phyloP scores from a whole-genome alignment of 1,140 invertebrate genomes.

The Tetramorium alpestre region DNA sequence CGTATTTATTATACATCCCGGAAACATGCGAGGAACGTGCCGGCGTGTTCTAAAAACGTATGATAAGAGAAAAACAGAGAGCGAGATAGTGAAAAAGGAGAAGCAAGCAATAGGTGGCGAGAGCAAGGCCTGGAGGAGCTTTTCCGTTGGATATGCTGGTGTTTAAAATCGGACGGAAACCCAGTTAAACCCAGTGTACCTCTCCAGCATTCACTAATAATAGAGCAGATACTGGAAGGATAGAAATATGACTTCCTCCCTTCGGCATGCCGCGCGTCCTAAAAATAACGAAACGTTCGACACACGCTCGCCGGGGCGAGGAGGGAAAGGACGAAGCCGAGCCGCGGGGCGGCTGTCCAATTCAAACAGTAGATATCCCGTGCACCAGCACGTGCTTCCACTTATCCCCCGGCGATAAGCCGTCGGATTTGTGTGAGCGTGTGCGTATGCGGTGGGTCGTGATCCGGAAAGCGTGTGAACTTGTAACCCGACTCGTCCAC shows the following conservation, averaged over 20 bases:
- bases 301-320: neutral
- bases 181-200: conserved; percentile 59
- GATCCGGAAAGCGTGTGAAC: conserved; percentile 57
- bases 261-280: conserved; percentile 63
- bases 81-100: neutral
- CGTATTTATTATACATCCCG: conserved; percentile 27
- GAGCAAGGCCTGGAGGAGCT: neutral
- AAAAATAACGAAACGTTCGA: conserved; percentile 72
- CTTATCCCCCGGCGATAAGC: conserved; percentile 40
- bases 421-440: neutral
- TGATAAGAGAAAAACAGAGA: neutral
- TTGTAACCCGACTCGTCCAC: conserved; percentile 19
- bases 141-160: neutral
- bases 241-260: conserved; percentile 77
- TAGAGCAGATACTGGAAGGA: conserved; percentile 73
- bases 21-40: conserved; percentile 16
- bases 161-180: conserved; percentile 72
- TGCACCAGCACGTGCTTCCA: conserved; percentile 44
- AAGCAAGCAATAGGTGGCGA: neutral
- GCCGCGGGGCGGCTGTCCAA: conserved; percentile 54
- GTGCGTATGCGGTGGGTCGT: neutral
- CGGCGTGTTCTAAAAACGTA: conserved; percentile 12
- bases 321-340: conserved; percentile 8
- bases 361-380: conserved; percentile 57
- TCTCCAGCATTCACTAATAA: conserved; percentile 70